A percentile compares a stretch with the other conserved stretches of the same genome.
Evolutionary conservation across 2,797 vertebrate genomes (phyloP).

Genomic region (Sebastes goodei): DNA sequence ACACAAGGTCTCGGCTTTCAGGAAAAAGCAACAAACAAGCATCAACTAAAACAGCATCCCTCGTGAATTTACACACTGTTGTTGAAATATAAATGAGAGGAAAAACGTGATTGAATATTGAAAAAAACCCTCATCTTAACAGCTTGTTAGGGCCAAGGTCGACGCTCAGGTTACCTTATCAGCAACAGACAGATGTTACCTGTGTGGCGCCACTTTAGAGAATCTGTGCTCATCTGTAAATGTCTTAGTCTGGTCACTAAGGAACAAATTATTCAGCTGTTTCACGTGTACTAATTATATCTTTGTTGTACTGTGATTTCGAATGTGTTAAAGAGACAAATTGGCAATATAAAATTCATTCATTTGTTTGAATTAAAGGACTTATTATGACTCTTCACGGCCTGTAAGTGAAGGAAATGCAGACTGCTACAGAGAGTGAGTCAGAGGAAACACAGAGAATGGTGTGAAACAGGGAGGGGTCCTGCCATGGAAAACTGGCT

Average conservation of each 20-base stretch:
- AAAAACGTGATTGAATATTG: conserved; percentile 15
- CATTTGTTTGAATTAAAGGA: too few species aligned
- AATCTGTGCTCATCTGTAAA: neutral
- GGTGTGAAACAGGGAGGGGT: conserved; percentile 12
- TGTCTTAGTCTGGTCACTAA: neutral
- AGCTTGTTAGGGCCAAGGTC: neutral
- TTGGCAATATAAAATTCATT: neutral
- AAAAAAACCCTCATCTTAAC: neutral
- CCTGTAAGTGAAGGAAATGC: neutral
- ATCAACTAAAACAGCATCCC: neutral
- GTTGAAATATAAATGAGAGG: conserved; percentile 34
- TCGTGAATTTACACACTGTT: conserved; percentile 7
- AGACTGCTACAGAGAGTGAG: neutral
- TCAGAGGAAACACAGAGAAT: conserved; percentile 17
- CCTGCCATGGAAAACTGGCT: conserved; percentile 14
- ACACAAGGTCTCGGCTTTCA: conserved; percentile 21
- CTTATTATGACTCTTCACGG: neutral
- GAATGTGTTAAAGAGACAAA: neutral
- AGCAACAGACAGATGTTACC: neutral
- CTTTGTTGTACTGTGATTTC: neutral
- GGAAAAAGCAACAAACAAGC: conserved; percentile 5
- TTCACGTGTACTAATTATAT: neutral
- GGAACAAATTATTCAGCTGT: neutral
- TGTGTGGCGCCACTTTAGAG: neutral
- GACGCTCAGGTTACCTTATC: neutral